Conservation (phyloP, 2,797 vertebrate genomes). For the Rhinoraja longicauda region DNA sequence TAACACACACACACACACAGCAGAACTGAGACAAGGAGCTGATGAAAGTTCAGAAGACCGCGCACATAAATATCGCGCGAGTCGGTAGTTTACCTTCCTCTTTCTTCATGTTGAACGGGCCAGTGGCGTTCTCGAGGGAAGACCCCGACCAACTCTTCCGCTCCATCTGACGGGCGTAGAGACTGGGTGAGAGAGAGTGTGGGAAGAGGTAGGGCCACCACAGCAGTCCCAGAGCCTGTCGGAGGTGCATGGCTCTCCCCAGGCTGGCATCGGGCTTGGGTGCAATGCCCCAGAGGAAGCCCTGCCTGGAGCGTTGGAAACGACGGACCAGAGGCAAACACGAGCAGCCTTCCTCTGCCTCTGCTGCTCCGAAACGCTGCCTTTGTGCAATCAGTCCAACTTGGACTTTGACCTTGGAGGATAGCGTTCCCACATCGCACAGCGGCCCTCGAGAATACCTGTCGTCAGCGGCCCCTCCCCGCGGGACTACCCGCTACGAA, state of each 20-base stretch:
- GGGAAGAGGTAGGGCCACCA: constrained; percentile 20
- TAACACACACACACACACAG: neutral
- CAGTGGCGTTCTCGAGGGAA: neutral
- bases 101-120: constrained; percentile 23
- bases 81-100: constrained; percentile 17
- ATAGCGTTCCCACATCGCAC: no score
- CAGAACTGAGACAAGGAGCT: neutral
- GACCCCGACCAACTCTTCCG: neutral
- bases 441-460: no score
- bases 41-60: neutral
- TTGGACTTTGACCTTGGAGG: neutral
- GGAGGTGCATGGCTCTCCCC: neutral
- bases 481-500: neutral
- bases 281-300: neutral
- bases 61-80: neutral
- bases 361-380: neutral
- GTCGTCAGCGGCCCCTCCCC: neutral
- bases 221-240: neutral
- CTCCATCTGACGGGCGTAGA: neutral
- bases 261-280: no score
- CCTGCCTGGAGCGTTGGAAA: neutral
- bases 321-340: neutral
- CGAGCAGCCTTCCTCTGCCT: neutral
- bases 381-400: neutral
- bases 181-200: neutral